A percentile compares a stretch with the other conserved stretches of the same genome.
phyloP scores from a whole-genome alignment of 2,888 invertebrate genomes.

The Andrena chrysosceles region DNA sequence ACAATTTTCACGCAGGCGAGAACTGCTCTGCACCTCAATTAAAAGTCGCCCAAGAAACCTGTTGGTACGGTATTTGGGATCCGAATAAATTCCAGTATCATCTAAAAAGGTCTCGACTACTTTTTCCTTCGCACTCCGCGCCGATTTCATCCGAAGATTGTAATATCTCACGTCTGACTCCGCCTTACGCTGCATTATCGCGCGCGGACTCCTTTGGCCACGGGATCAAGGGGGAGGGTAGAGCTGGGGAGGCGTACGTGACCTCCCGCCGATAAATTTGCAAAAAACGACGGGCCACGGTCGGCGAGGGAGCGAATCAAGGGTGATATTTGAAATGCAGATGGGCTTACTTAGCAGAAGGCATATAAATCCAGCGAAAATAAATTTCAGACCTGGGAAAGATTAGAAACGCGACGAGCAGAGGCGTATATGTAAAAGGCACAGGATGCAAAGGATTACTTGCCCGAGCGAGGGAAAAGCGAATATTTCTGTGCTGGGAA shows the following conservation, averaged over 20 bases:
- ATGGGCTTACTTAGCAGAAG: slow-evolving; percentile 59
- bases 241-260: slow-evolving; percentile 40
- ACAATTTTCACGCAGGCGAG: too few relatives aligned
- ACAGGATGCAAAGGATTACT: slow-evolving; percentile 31
- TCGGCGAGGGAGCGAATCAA: slow-evolving; percentile 42
- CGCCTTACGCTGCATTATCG: slow-evolving; percentile 18
- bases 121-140: background rate
- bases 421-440: slow-evolving; percentile 22
- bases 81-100: background rate
- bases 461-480: slow-evolving; percentile 26
- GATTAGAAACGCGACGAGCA: slow-evolving; percentile 47
- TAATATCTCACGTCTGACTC: slow-evolving; percentile 6
- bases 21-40: too few relatives aligned
- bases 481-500: background rate
- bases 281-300: background rate
- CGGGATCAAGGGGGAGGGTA: slow-evolving; percentile 5
- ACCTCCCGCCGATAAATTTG: slow-evolving; percentile 52
- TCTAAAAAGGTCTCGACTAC: background rate
- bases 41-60: too few relatives aligned
- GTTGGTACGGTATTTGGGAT: background rate
- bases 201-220: background rate
- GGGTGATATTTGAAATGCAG: slow-evolving; percentile 63
- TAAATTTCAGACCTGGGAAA: slow-evolving; percentile 42
- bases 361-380: slow-evolving; percentile 52
- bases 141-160: slow-evolving; percentile 4